Evolutionary conservation across 2,888 invertebrate species (phyloP).

Genomic region (Lampropteryx suffumata): DNA sequence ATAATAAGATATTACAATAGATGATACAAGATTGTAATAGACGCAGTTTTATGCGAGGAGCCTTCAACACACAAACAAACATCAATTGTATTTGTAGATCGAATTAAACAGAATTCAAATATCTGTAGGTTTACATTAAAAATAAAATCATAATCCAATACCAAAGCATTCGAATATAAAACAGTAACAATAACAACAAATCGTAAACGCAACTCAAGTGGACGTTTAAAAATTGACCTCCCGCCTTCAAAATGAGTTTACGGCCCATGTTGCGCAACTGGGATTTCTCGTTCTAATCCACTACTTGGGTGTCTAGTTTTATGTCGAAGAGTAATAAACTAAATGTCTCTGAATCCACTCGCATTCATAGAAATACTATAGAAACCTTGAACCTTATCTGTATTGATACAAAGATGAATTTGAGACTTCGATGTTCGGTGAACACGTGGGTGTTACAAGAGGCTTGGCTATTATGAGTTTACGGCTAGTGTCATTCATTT

Average conservation of each 20-base stretch:
- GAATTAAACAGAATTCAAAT: constrained; percentile 20
- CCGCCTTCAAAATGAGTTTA: constrained; percentile 50
- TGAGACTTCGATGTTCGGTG: constrained; percentile 4
- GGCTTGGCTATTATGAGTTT: constrained; percentile 63
- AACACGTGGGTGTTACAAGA: constrained; percentile 69
- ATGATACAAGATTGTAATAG: too few relatives aligned
- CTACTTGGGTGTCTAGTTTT: constrained; percentile 80
- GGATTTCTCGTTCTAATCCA: constrained; percentile 66
- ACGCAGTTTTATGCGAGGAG: too few relatives aligned
- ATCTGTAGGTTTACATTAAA: constrained; percentile 14
- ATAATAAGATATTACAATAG: too few relatives aligned
- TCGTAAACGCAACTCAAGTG: constrained; percentile 62
- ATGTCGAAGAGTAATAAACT: constrained; percentile 71
- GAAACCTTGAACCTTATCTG: constrained; percentile 40
- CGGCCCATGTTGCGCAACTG: constrained; percentile 62
- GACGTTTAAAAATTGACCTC: constrained; percentile 70
- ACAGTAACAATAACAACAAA: constrained; percentile 72
- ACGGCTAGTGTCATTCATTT: constrained; percentile 72
- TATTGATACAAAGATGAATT: constrained; percentile 30
- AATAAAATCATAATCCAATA: constrained; percentile 37
- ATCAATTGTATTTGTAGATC: not conserved
- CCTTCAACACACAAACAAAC: too few relatives aligned
- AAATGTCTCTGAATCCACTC: constrained; percentile 49
- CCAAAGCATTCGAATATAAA: constrained; percentile 52
- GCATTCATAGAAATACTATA: constrained; percentile 24